phyloP scores from a whole-genome alignment of 2,113 vertebrate genomes.

The Oxyura jamaicensis region DNA sequence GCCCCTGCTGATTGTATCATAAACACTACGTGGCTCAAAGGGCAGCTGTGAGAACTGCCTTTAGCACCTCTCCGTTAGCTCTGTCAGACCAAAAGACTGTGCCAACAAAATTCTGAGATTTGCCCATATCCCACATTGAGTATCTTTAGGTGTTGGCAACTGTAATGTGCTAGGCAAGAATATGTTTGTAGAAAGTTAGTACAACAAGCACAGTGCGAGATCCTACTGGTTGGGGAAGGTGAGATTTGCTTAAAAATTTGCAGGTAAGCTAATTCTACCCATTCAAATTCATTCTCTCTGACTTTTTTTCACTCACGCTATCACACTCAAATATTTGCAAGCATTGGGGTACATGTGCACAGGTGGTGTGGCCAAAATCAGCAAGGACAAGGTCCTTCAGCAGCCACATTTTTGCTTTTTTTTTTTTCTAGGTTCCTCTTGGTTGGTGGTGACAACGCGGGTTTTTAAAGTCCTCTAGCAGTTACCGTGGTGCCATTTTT shows the following conservation, averaged over 20 bases:
- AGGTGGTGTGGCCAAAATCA: neutral
- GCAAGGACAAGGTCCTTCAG: neutral
- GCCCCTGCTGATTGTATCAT: neutral
- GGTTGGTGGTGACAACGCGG: neutral
- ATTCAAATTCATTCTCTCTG: neutral
- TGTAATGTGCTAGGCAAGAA: accelerated
- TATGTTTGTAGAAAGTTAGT: neutral
- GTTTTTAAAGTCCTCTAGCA: neutral
- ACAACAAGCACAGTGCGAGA: neutral
- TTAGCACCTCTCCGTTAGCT: neutral
- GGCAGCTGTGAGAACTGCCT: neutral
- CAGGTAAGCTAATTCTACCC: neutral
- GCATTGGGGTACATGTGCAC: neutral
- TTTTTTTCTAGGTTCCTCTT: neutral
- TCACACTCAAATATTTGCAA: neutral
- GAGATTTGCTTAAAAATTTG: neutral
- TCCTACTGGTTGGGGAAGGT: neutral
- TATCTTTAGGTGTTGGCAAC: neutral
- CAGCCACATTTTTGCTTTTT: neutral
- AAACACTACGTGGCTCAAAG: neutral
- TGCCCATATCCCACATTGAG: neutral
- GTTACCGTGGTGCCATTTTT: neutral
- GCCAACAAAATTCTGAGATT: neutral
- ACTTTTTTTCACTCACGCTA: neutral
- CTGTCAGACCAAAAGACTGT: neutral